Evolutionary conservation across 1,140 invertebrate genomes (phyloP), one percentile per base, ranked within the genome.

Genomic region (Leptoteleia sp.): DNA sequence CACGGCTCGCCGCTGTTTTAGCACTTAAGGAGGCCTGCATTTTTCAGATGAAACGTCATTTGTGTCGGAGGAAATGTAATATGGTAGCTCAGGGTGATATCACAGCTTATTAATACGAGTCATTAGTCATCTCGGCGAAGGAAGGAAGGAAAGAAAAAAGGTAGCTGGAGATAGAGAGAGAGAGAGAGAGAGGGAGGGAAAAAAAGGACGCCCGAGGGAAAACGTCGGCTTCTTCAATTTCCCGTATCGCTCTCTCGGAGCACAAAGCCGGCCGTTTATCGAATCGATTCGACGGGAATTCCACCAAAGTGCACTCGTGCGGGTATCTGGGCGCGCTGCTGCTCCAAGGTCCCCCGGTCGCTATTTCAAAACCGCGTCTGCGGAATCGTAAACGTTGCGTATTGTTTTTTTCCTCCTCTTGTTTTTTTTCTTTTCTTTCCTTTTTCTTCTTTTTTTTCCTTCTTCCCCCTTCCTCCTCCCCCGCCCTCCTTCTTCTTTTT

Each of bases 41-140:
- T 57, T 47, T 70, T 59, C 22, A 42, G 50, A 40, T 35, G 31
- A 8, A 57, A 50, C 54, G 59, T 64, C 70, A 57, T 73, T 64
- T 40, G 22, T 47, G 48, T 12, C 68, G 33, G 29, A 31, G 50
- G 42, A 73, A 64, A 64, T 57, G 27, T 25, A 55, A 64, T 47
- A 40, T 42, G 12, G 50, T 54, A 64, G 35, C 70, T 64, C 31
- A 22, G 47, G 33, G 40, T 76, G 73, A 76, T 76, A 76, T 76
- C 73, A 76, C 48, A 15, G 12, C 42, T 47, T 62, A 47, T 68
- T 76, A 62, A 76, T 76, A 64, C 64, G 73, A 76, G n/a, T 76
- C 57, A 76, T 61, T 52, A 48, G n/a, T 57, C 19, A 62, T 5
- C 17, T 29, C 27, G 0, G 52, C 5, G 25, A 37, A 65, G 54